phyloP scores from a whole-genome alignment of 2,797 vertebrate genomes.

The Hypotaenidia philippensis region DNA sequence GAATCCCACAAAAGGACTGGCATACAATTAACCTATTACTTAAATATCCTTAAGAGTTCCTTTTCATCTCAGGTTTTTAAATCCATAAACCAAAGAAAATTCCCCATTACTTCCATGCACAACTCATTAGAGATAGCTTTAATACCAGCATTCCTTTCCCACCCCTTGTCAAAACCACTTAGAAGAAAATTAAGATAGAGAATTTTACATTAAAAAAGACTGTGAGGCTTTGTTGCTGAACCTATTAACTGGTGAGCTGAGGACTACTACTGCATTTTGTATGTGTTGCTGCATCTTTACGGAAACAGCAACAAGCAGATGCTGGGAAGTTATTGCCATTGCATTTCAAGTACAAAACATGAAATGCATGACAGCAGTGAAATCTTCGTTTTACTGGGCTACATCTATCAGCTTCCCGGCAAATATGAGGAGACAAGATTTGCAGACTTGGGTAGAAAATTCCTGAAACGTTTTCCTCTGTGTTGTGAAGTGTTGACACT shows the following conservation, averaged over 20 bases:
- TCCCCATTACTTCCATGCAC: accelerated
- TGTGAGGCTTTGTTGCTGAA: neutral
- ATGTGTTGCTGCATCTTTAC: neutral
- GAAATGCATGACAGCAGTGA: neutral
- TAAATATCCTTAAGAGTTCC: neutral
- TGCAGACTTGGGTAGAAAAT: neutral
- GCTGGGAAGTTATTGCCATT: neutral
- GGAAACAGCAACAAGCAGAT: neutral
- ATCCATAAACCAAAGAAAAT: neutral
- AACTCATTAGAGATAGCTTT: neutral
- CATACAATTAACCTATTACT: neutral
- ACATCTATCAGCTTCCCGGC: neutral
- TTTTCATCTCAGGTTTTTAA: neutral
- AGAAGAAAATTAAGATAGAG: neutral
- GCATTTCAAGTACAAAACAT: neutral
- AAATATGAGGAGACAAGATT: neutral
- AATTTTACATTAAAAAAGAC: neutral
- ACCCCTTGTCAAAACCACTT: neutral
- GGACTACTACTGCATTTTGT: neutral
- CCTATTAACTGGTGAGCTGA: neutral
- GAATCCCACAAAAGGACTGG: neutral
- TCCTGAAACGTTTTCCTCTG: slow-evolving; percentile 3
- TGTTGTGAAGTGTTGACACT: slow-evolving; percentile 21
- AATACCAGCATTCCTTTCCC: neutral
- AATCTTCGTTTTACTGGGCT: neutral